Evolutionary conservation across 2,113 vertebrate genomes (phyloP).

Genomic region (Mesocricetus auratus): DNA sequence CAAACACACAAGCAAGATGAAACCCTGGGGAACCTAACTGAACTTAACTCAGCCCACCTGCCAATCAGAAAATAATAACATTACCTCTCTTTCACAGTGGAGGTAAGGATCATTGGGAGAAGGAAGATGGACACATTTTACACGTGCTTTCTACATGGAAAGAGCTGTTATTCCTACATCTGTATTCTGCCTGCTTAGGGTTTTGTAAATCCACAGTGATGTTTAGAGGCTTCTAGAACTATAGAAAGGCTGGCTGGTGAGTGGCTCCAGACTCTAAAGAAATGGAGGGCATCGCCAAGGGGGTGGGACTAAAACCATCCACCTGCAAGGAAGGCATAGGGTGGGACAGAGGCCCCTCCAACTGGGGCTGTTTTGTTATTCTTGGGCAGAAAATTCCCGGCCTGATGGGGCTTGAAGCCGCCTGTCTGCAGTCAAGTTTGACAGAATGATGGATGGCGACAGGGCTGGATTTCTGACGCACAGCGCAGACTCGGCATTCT

Average conservation of each 20-base stretch:
- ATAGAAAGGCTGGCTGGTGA: background rate
- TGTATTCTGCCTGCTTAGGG: background rate
- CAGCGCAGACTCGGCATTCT: constrained; percentile 33
- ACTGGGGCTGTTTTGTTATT: constrained; percentile 56
- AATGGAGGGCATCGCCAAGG: background rate
- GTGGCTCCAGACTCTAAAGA: background rate
- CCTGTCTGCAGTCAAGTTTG: constrained; percentile 37
- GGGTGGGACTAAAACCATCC: background rate
- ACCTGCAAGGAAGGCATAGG: background rate
- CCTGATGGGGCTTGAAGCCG: constrained; percentile 25
- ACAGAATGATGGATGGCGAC: constrained; percentile 67
- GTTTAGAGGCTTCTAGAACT: background rate
- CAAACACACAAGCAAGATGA: background rate
- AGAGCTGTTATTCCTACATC: background rate
- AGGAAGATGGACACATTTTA: background rate
- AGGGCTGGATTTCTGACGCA: constrained; percentile 49
- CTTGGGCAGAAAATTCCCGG: constrained; percentile 56
- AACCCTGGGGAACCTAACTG: constrained; percentile 4
- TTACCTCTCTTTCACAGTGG: background rate
- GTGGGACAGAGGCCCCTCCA: accelerated
- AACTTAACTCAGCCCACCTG: background rate
- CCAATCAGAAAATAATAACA: background rate
- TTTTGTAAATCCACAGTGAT: background rate
- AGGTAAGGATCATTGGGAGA: background rate
- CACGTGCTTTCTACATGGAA: background rate